Evolutionary conservation across 2,797 vertebrate genomes (phyloP), one percentile per base, ranked within the genome.

Genomic region (Alauda arvensis): DNA sequence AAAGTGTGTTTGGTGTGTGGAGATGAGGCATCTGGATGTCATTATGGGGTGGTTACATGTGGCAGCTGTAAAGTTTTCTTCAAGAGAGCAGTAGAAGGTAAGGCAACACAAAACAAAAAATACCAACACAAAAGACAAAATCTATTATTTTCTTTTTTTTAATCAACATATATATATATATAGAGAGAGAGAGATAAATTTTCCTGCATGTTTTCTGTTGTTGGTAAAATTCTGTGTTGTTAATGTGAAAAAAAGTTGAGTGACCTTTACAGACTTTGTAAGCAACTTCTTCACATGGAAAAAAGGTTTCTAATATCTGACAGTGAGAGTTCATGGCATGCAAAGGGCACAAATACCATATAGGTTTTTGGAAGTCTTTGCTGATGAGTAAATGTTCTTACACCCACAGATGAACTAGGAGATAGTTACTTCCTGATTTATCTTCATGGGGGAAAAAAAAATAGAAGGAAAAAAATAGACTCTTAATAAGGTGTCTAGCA

Each of bases 51-150:
- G 3, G 99, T 99, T 90, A 99, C 99, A 4, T 99, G 99, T 74
- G 99, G 99, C 90, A 99, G 99, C 98, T 99, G 99, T 96, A 99
- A 99, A 96, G 99, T 99, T 94, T 99, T 99, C 98, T 99, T 99
- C 97, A 99, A 99, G 96, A 98, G 99, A 98, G 99, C 99, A 10
- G 99, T 99, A 92, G 99, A 99, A 99, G 99, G 99, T 99, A 99
- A 97, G 96, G 60, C 67, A 88, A 71, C 8, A 24, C 8, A 65
- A 57, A 74, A 3, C 6, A 23, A n/a, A 78, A 81, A 28, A 12
- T 1, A 8, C 5, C 4, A 43, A 15, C 12, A 24, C 39, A 29
- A 49, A 55, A 52, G 18, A n/a, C 17, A 55, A 45, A 69, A 72
- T 34, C 5, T 0, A 0, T 23, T 0, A 3, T 59, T 46, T 25